Evolutionary conservation across 1,140 invertebrate genomes (phyloP), one percentile per base, ranked within the genome.

Genomic region (Sipha flava): DNA sequence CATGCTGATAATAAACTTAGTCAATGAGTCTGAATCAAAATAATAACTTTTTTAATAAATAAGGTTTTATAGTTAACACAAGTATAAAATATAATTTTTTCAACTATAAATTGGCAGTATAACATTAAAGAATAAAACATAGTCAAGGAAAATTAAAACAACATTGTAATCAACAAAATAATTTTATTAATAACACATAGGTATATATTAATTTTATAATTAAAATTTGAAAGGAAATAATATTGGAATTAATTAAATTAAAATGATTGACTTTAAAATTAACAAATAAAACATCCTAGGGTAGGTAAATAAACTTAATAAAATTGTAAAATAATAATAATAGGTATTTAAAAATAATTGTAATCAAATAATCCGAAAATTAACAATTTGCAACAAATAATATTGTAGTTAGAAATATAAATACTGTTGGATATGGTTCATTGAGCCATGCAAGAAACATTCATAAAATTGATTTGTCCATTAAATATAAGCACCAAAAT

Each of bases 191-290:
- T 73, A 75, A 75, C 45, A 54, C n/a, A 54, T 52, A 47, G 7
- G 16, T 70, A 70, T 26, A 70, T 70, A 47, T 70, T 45, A 29
- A 68, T 70, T 29, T 70, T 70, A 23, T 70, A 70, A 45, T 70
- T 47, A 75, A 75, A 54, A 75, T 75, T 54, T 75, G 31, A 70
- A 70, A 75, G 18, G 18, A 75, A 49, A 75, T 52, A 75, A 75
- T 37, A 75, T 75, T 54, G 47, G 29, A 75, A 54, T 52, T 66
- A 66, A 40, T 64, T 21, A 34, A 73, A 75, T 34, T 75, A 54
- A 75, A 43, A 40, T 40, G 62, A 21, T 40, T 66, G 62, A 66
- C 62, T 66, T 40, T 40, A 66, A n/a, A 34, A 34, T 52, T 72
- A 52, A 73, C 43, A 72, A 45, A 72, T 73, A 31, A 73, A 73